Evolutionary conservation across 2,797 vertebrate species (phyloP).

Genomic region (Champsocephalus gunnari): DNA sequence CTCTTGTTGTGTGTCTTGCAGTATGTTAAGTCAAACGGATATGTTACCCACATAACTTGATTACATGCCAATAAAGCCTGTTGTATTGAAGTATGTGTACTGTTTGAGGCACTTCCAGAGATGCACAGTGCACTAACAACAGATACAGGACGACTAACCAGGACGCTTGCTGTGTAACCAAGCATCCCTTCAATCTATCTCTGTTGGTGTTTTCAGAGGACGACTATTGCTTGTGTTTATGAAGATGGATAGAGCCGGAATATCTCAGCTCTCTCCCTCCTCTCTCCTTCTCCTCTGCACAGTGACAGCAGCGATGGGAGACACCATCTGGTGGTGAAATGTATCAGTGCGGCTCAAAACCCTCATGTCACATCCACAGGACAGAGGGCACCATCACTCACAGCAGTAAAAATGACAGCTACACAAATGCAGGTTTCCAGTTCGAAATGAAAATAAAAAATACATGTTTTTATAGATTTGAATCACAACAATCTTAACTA

Average conservation of each 20-base stretch:
- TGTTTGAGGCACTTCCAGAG: slow-evolving; percentile 49
- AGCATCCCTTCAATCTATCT: slow-evolving; percentile 67
- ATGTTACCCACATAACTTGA: no score
- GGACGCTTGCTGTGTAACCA: slow-evolving; percentile 62
- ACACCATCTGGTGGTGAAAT: slow-evolving; percentile 81
- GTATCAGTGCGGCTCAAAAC: slow-evolving; percentile 46
- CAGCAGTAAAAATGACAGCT: slow-evolving; percentile 18
- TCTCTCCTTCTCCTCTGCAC: slow-evolving; percentile 38
- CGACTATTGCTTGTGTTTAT: slow-evolving; percentile 75
- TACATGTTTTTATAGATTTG: slow-evolving; percentile 27
- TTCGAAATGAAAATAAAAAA: slow-evolving; percentile 5
- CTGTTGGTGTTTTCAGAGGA: slow-evolving; percentile 72
- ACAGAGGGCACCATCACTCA: slow-evolving; percentile 36
- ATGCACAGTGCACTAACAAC: slow-evolving; percentile 52
- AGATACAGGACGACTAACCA: slow-evolving; percentile 63
- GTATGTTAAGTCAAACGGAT: no score
- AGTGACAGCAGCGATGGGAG: slow-evolving; percentile 56
- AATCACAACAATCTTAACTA: slow-evolving; percentile 50
- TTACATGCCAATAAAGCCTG: no score
- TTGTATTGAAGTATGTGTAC: no score
- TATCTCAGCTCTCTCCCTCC: slow-evolving; percentile 46
- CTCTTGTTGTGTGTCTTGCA: no score
- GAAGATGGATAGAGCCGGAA: slow-evolving; percentile 76
- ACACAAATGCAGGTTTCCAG: slow-evolving; percentile 7
- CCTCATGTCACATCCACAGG: slow-evolving; percentile 48